phyloP scores from a whole-genome alignment of 1,140 invertebrate species.

The Charaxes varanes region DNA sequence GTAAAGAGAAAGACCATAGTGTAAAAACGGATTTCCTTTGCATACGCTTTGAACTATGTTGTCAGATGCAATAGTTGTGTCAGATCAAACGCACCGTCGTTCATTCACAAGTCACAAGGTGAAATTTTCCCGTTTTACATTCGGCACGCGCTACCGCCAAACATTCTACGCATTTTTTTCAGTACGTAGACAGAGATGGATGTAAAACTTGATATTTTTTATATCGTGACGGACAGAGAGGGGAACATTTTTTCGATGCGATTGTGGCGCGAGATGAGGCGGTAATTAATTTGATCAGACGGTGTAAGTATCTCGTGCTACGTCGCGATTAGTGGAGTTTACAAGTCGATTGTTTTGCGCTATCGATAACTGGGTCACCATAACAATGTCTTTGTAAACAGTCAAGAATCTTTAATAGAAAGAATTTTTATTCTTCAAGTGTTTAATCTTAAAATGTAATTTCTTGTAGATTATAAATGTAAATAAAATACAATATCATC shows the following conservation, averaged over 20 bases:
- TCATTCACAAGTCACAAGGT: constrained; percentile 59
- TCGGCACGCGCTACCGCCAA: constrained; percentile 54
- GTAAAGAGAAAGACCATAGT: no score
- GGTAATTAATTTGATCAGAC: constrained; percentile 69
- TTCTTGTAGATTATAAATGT: no score
- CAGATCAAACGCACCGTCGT: constrained; percentile 36
- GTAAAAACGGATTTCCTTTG: no score
- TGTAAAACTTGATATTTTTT: constrained; percentile 23
- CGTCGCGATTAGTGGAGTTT: constrained; percentile 35
- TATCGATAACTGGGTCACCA: constrained; percentile 12
- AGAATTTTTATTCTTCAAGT: no score
- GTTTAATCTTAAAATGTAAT: no score
- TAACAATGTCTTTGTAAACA: constrained; percentile 5
- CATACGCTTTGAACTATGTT: neutral
- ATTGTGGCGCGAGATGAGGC: constrained; percentile 54
- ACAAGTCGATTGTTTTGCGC: constrained; percentile 17
- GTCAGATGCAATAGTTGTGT: constrained; percentile 14
- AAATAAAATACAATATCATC: no score
- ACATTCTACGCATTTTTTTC: constrained; percentile 42
- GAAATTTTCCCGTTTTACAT: constrained; percentile 61
- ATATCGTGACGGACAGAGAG: constrained; percentile 31
- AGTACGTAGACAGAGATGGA: constrained; percentile 27
- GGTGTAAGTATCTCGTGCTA: constrained; percentile 42
- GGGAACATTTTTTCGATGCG: constrained; percentile 39
- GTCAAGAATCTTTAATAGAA: no score